These are phyloP conservation scores for Tigriopus californicus DNA, from an alignment of 2,888 invertebrate species.

Conservation along the genomic window DNA sequence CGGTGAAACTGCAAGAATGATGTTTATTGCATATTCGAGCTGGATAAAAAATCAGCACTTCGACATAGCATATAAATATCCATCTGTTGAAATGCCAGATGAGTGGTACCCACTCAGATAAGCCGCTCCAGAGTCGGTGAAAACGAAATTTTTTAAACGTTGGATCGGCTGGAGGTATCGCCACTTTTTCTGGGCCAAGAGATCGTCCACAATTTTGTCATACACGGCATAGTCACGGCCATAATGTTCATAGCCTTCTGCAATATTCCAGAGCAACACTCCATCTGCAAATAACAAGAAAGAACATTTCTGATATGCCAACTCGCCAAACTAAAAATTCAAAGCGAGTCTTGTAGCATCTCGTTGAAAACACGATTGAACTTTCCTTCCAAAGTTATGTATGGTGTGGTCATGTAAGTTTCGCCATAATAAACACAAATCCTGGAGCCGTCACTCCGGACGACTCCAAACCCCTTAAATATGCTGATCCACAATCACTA, in stretches of 20 bases:
- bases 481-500: too few relatives aligned
- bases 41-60: not conserved
- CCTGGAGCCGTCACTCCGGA: too few relatives aligned
- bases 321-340: too few relatives aligned
- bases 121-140: conserved; percentile 8
- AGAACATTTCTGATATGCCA: too few relatives aligned
- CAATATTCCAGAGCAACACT: conserved; percentile 6
- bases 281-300: not conserved
- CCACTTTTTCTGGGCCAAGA: not conserved
- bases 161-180: not conserved
- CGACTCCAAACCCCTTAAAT: too few relatives aligned
- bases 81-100: not conserved
- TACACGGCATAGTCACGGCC: not conserved
- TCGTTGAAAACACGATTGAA: too few relatives aligned
- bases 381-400: too few relatives aligned
- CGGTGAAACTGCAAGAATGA: too few relatives aligned
- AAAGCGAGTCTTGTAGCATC: too few relatives aligned
- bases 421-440: too few relatives aligned
- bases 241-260: not conserved
- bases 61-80: not conserved
- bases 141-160: not conserved
- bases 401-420: too few relatives aligned
- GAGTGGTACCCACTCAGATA: not conserved
- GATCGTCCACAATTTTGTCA: not conserved
- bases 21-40: too few relatives aligned